These are phyloP conservation scores for Sacculina carcini DNA, from an alignment of 2,888 invertebrate genomes.

Conservation along the genomic window DNA sequence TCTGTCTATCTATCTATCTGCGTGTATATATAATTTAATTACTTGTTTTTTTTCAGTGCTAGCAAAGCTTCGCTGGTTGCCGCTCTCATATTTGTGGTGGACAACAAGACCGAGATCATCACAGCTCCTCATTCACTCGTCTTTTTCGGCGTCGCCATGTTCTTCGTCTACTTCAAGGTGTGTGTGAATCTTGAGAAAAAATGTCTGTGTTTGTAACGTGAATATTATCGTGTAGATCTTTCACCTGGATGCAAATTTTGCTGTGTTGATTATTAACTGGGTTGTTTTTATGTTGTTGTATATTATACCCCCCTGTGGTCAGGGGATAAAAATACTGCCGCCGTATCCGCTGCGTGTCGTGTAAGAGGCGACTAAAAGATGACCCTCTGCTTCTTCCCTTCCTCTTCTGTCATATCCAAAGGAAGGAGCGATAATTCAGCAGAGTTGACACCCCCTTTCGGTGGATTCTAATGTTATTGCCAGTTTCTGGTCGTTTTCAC, in stretches of 20 bases:
- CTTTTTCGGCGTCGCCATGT: conserved; percentile 88
- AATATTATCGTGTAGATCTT: too few relatives aligned
- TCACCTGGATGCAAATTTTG: too few relatives aligned
- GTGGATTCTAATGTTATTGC: not conserved
- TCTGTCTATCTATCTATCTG: too few relatives aligned
- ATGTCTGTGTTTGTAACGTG: not conserved
- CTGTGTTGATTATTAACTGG: too few relatives aligned
- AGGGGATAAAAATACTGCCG: too few relatives aligned
- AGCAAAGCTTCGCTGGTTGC: conserved; percentile 91
- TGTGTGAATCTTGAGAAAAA: too few relatives aligned
- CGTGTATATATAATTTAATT: not conserved
- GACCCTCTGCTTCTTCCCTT: too few relatives aligned
- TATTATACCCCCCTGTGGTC: not conserved
- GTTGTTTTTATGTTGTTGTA: not conserved
- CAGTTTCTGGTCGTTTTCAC: too few relatives aligned
- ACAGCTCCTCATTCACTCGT: conserved; percentile 89
- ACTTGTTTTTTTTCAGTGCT: conserved; percentile 35
- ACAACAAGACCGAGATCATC: conserved; percentile 85
- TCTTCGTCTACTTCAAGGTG: conserved; percentile 86
- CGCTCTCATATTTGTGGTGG: conserved; percentile 80
- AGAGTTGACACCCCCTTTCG: not conserved
- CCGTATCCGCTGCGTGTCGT: too few relatives aligned
- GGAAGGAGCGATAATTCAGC: too few relatives aligned
- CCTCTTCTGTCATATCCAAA: too few relatives aligned
- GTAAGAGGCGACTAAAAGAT: too few relatives aligned